Conservation (phyloP, 2,888 invertebrate genomes). For the Drosophila meridiana region DNA sequence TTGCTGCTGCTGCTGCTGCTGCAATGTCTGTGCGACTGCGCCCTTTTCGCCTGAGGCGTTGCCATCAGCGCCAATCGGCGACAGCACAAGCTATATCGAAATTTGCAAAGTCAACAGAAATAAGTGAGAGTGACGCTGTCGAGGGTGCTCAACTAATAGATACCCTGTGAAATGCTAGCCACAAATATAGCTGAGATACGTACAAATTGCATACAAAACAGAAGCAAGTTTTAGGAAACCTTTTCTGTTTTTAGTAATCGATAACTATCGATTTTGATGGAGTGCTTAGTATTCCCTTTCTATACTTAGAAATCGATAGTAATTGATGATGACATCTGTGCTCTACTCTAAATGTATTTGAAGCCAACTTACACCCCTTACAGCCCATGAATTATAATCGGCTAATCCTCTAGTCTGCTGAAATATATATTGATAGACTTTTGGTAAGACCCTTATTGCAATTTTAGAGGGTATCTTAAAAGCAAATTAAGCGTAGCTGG, state of each 20-base stretch:
- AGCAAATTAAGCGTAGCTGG: slow-evolving; percentile 58
- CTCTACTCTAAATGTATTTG: too few relatives aligned
- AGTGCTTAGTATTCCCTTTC: too few relatives aligned
- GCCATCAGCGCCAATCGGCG: slow-evolving; percentile 4
- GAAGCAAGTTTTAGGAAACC: background rate
- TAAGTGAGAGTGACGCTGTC: background rate
- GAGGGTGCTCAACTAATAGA: background rate
- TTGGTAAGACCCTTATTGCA: background rate
- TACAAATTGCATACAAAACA: background rate
- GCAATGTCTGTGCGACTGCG: slow-evolving; percentile 36
- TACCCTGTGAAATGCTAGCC: background rate
- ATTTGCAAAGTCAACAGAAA: slow-evolving; percentile 56
- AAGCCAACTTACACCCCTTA: too few relatives aligned
- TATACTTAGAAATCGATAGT: background rate
- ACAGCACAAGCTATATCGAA: slow-evolving; percentile 26
- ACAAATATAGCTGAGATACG: background rate
- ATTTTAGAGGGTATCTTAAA: slow-evolving; percentile 11
- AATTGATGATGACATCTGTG: background rate
- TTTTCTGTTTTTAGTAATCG: background rate
- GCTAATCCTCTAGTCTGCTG: background rate
- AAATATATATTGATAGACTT: background rate
- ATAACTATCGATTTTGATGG: slow-evolving; percentile 1
- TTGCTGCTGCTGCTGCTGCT: slow-evolving; percentile 7
- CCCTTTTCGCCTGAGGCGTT: slow-evolving; percentile 38
- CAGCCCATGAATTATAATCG: background rate